Percentiles rank a stretch among this genome's conserved stretches.
These are phyloP conservation scores for Masnerella sp. DNA, from an alignment of 2,888 invertebrate species.

Conservation along the genomic window DNA sequence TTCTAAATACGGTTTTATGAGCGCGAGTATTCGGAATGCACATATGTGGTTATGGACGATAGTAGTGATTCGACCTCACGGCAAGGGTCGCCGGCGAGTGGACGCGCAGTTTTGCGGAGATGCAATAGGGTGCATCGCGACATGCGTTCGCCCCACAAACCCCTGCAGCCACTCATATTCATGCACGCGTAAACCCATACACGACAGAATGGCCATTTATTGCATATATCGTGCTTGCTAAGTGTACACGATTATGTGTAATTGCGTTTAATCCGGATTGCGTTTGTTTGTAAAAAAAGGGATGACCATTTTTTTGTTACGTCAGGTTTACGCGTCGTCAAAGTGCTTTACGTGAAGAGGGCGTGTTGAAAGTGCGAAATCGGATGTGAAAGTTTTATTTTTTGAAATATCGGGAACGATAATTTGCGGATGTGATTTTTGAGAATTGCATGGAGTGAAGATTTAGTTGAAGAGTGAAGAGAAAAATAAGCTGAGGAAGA, in stretches of 20 bases:
- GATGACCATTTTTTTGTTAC: too few relatives aligned
- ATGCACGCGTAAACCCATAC: constrained; percentile 41
- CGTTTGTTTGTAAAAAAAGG: constrained; percentile 7
- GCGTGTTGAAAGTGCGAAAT: too few relatives aligned
- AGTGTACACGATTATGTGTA: constrained; percentile 44
- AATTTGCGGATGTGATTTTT: too few relatives aligned
- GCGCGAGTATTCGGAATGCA: constrained; percentile 22
- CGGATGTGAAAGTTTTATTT: too few relatives aligned
- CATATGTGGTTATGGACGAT: constrained; percentile 27
- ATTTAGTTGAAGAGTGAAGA: too few relatives aligned
- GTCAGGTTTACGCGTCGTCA: too few relatives aligned
- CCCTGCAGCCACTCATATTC: constrained; percentile 58
- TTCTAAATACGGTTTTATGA: constrained; percentile 12
- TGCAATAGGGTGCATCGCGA: constrained; percentile 38
- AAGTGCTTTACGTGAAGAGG: too few relatives aligned
- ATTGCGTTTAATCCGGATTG: constrained; percentile 33
- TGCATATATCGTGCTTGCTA: constrained; percentile 58
- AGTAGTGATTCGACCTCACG: constrained; percentile 47
- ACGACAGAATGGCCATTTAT: constrained; percentile 63
- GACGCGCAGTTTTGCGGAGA: constrained; percentile 47
- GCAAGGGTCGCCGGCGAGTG: constrained; percentile 13
- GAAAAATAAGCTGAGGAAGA: too few relatives aligned
- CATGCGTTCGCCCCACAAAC: constrained; percentile 61
- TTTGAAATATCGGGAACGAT: too few relatives aligned
- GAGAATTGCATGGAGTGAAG: too few relatives aligned